phyloP scores from a whole-genome alignment of 2,888 invertebrate genomes.

The Acleris literana region DNA sequence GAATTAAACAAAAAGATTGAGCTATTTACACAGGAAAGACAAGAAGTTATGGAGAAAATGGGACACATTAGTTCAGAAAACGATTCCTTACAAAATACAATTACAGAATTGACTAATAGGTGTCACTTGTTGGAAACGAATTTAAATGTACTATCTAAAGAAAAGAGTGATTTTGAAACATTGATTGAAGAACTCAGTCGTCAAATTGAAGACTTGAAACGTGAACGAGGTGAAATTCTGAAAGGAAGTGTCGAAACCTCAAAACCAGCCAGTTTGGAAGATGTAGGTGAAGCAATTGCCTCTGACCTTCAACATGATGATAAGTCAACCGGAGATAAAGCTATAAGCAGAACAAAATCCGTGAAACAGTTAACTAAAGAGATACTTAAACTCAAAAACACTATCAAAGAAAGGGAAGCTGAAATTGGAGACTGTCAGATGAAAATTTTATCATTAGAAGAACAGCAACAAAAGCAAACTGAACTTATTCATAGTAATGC shows the following conservation, averaged over 20 bases:
- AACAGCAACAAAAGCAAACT: slow-evolving; percentile 74
- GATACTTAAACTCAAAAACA: slow-evolving; percentile 77
- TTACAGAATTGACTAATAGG: slow-evolving; percentile 78
- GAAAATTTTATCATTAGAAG: slow-evolving; percentile 79
- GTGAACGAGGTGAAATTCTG: slow-evolving; percentile 69
- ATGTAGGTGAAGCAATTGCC: slow-evolving; percentile 55
- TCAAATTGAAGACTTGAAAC: slow-evolving; percentile 75
- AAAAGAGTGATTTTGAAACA: slow-evolving; percentile 65
- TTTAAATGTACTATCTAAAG: slow-evolving; percentile 72
- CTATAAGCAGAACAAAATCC: slow-evolving; percentile 66
- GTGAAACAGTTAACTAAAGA: slow-evolving; percentile 80
- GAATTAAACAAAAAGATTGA: slow-evolving; percentile 87
- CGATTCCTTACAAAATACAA: slow-evolving; percentile 76
- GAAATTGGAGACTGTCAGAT: slow-evolving; percentile 80
- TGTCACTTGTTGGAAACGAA: slow-evolving; percentile 74
- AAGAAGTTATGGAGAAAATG: slow-evolving; percentile 88
- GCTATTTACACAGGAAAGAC: slow-evolving; percentile 86
- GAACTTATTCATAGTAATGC: slow-evolving; percentile 61
- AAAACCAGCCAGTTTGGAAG: slow-evolving; percentile 62
- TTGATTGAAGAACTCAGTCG: slow-evolving; percentile 64
- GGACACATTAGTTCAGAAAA: slow-evolving; percentile 85
- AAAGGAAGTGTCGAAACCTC: slow-evolving; percentile 69
- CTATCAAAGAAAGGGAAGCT: slow-evolving; percentile 78
- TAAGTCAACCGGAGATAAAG: slow-evolving; percentile 65
- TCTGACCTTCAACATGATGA: slow-evolving; percentile 68